Evolutionary conservation across 2,797 vertebrate species (phyloP).

Genomic region (Leptodactylus fallax): DNA sequence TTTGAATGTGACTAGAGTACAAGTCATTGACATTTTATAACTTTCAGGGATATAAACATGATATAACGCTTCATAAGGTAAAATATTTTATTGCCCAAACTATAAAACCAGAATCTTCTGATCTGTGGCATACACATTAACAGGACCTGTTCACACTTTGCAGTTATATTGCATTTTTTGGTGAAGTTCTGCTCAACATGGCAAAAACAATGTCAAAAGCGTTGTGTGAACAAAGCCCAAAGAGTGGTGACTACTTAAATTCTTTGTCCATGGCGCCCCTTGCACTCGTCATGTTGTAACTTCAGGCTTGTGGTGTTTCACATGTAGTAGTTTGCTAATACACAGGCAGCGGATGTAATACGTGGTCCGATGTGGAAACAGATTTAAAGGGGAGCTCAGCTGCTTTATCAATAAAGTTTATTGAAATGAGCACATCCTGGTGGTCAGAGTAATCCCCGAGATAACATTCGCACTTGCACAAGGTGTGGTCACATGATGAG

Average conservation of each 20-base stretch:
- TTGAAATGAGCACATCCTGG: background rate
- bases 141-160: background rate
- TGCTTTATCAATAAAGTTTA: background rate
- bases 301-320: too few relatives aligned
- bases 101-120: background rate
- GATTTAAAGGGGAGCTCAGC: background rate
- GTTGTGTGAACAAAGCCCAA: background rate
- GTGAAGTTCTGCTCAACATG: background rate
- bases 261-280: too few relatives aligned
- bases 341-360: too few relatives aligned
- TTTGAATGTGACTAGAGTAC: background rate
- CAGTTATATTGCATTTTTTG: background rate
- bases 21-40: background rate
- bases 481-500: background rate
- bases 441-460: background rate
- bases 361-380: background rate
- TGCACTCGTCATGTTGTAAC: too few relatives aligned
- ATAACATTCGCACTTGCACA: too few relatives aligned
- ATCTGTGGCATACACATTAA: too few relatives aligned
- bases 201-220: background rate
- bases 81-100: background rate
- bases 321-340: too few relatives aligned
- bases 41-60: too few relatives aligned
- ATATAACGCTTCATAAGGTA: background rate
- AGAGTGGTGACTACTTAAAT: background rate